Evolutionary conservation across 2,888 invertebrate genomes (phyloP), one percentile per base, ranked within the genome.

Genomic region (Sarcophaga rosellei): DNA sequence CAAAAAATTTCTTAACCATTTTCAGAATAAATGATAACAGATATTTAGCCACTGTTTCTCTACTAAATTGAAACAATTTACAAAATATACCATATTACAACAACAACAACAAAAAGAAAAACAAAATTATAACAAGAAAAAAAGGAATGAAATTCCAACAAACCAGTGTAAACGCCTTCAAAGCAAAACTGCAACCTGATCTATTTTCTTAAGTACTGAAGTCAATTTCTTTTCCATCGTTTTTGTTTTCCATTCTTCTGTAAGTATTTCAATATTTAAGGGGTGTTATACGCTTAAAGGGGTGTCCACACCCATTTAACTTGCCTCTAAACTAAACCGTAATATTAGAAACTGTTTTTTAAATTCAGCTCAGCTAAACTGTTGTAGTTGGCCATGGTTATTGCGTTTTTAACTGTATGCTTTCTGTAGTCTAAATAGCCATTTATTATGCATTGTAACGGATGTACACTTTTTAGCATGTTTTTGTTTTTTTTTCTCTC

Each of bases 271-370:
- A 83, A 59, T 77, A 77, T 70, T 53, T 74, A 74, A 72, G 65
- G 86, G 80, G 86, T 78, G 86, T 81, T 74, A 21, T n/a, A 75
- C n/a, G 81, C 81, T 86, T 81, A 74, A 83, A 81, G 83, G 75
- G 69, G 65, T 76, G 53, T 81, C 20, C 68, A 80, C 86, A 44
- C 86, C 86, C 57, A 86, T 69, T 20, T 25, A 86, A 73, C 73
- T 59, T 85, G 70, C 66, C 75, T 62, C 11, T 5, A 21, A 68
- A 21, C 11, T 20, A n/a, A n/a, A n/a, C 35, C 61, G 20, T 44
- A 47, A 79, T 53, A 73, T 78, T 63, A 70, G 45, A 72, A 65
- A 62, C 45, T 44, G 15, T 53, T 45, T 53, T 44, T 61, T 20
- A 57, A 53, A 57, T 62, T 72, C 20, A 44, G 63, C 12, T 44